Conservation (phyloP, 2,113 vertebrate genomes). For the Rhizomys pruinosus region DNA sequence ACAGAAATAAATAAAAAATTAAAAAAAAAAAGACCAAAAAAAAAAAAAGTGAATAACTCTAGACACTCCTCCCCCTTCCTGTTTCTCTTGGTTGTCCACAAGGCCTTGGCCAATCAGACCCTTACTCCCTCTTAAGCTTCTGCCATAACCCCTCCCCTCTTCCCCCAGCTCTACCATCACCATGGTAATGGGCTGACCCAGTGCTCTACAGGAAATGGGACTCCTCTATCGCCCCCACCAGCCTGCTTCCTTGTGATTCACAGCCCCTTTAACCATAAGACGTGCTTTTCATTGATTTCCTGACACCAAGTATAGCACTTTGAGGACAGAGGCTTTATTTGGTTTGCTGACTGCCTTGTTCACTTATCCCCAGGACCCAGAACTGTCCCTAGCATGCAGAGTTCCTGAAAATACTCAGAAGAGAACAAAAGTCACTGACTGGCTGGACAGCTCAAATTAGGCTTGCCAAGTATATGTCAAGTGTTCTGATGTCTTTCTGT, state of each 20-base stretch:
- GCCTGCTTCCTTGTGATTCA: background rate
- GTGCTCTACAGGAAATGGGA: background rate
- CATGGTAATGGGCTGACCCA: background rate
- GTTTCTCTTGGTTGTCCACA: background rate
- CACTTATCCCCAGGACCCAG: background rate
- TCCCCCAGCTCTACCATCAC: background rate
- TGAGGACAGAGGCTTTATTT: background rate
- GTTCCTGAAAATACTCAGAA: background rate
- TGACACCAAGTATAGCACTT: background rate
- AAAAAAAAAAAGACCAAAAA: too few species aligned
- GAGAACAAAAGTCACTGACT: background rate
- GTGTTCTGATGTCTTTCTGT: background rate
- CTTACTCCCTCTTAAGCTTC: background rate
- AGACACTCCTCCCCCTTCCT: background rate
- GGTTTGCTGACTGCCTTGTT: background rate
- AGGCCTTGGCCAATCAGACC: background rate
- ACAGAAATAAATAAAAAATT: too few species aligned
- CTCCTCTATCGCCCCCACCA: background rate
- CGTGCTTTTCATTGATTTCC: background rate
- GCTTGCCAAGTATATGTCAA: background rate
- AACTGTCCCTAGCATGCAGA: background rate
- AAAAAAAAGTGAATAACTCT: too few species aligned
- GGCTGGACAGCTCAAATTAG: background rate
- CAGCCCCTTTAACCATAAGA: background rate
- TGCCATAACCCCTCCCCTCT: too few species aligned